A percentile compares a stretch with the other conserved stretches of the same genome.
Evolutionary conservation across 2,888 invertebrate genomes (phyloP).

Genomic region (Drosophila quinaria): DNA sequence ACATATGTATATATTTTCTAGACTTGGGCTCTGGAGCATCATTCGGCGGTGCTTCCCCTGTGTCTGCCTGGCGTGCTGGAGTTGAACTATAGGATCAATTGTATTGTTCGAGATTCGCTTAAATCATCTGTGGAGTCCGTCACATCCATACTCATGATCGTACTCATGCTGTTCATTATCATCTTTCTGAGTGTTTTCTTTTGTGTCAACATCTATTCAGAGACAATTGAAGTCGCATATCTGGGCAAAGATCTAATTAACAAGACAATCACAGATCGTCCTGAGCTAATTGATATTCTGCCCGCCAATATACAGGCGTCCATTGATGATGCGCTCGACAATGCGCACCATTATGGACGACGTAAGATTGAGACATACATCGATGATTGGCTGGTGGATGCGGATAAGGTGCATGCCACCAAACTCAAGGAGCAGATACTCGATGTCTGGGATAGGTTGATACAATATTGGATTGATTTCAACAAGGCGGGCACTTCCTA

Average conservation of each 20-base stretch:
- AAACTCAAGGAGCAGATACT: slow-evolving; percentile 95
- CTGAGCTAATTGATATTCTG: slow-evolving; percentile 92
- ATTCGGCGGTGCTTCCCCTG: slow-evolving; percentile 90
- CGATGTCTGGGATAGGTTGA: slow-evolving; percentile 96
- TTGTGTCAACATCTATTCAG: slow-evolving; percentile 93
- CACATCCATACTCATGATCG: slow-evolving; percentile 94
- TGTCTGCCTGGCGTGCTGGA: slow-evolving; percentile 92
- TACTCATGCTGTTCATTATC: slow-evolving; percentile 92
- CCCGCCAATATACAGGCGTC: slow-evolving; percentile 88
- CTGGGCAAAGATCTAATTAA: slow-evolving; percentile 95
- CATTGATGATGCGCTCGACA: slow-evolving; percentile 95
- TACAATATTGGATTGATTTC: slow-evolving; percentile 95
- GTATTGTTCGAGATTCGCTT: slow-evolving; percentile 88
- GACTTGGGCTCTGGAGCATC: slow-evolving; percentile 86
- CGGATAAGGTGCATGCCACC: slow-evolving; percentile 92
- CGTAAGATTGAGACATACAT: slow-evolving; percentile 96
- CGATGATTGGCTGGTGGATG: slow-evolving; percentile 91
- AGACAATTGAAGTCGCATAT: slow-evolving; percentile 96
- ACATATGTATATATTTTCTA: slow-evolving; percentile 75
- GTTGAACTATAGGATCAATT: slow-evolving; percentile 89
- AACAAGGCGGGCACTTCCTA: slow-evolving; percentile 86
- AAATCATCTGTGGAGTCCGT: slow-evolving; percentile 94
- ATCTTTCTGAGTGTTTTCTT: slow-evolving; percentile 92
- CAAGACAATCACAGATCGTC: slow-evolving; percentile 95
- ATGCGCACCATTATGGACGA: slow-evolving; percentile 96